These are phyloP conservation scores for Epirrita christyi DNA, from an alignment of 2,888 invertebrate species.

Conservation along the genomic window DNA sequence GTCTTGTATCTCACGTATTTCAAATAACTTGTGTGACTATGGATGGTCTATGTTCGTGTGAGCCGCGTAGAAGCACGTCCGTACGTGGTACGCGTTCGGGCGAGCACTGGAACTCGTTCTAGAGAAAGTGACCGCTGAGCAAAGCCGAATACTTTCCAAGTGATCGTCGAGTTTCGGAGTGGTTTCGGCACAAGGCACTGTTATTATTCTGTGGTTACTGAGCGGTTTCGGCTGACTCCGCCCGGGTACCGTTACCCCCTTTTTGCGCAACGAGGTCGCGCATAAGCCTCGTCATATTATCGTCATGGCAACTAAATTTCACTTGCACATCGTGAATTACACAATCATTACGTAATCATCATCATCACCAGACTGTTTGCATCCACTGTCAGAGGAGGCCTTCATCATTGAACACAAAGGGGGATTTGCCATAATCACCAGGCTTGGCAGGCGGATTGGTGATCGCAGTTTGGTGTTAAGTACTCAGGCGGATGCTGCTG, in stretches of 20 bases:
- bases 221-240: conserved; percentile 37
- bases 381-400: no score
- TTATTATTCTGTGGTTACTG: conserved; percentile 41
- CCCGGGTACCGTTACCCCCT: conserved; percentile 70
- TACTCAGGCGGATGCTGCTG: no score
- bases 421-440: no score
- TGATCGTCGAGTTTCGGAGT: conserved; percentile 57
- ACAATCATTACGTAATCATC: conserved; percentile 40
- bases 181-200: conserved; percentile 39
- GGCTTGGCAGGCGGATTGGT: no score
- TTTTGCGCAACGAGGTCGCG: conserved; percentile 71
- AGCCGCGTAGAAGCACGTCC: conserved; percentile 46
- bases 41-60: conserved; percentile 32
- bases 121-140: conserved; percentile 77
- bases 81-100: conserved; percentile 44
- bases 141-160: conserved; percentile 73
- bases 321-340: conserved; percentile 51
- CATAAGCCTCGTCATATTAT: conserved; percentile 60
- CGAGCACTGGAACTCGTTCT: conserved; percentile 64
- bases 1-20: conserved; percentile 47
- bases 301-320: conserved; percentile 60
- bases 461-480: no score
- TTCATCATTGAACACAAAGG: no score
- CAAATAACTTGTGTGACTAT: conserved; percentile 40
- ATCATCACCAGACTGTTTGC: no score